These are phyloP conservation scores for Nephrocerus scutellatus DNA, from an alignment of 2,888 invertebrate species.

Conservation along the genomic window DNA sequence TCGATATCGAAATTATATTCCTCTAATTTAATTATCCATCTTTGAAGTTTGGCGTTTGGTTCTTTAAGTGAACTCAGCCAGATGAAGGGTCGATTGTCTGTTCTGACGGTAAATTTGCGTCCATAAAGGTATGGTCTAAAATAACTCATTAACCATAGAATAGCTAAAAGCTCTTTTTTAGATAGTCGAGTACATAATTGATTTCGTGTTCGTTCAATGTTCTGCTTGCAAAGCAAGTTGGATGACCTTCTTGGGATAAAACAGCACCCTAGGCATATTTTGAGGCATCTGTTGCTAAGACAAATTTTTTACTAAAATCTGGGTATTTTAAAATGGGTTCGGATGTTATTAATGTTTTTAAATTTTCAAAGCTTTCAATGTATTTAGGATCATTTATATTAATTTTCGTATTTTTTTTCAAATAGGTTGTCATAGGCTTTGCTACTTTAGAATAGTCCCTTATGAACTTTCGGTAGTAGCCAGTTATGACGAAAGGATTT, in stretches of 20 bases:
- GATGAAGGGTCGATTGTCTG: slow-evolving; percentile 11
- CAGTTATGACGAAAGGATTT: too few relatives aligned
- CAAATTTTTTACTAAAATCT: slow-evolving; percentile 8
- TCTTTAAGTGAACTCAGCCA: slow-evolving; percentile 12
- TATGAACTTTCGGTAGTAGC: too few relatives aligned
- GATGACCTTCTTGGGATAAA: slow-evolving; percentile 4
- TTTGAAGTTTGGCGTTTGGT: slow-evolving; percentile 8
- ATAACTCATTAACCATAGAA: slow-evolving; percentile 9
- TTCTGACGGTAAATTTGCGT: slow-evolving; percentile 9
- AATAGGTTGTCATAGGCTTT: too few relatives aligned
- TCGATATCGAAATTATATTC: too few relatives aligned
- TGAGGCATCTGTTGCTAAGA: slow-evolving; percentile 4
- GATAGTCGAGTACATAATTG: slow-evolving; percentile 8
- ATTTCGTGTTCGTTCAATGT: slow-evolving; percentile 12
- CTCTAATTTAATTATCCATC: too few relatives aligned
- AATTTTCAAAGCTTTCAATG: too few relatives aligned
- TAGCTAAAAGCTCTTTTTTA: slow-evolving; percentile 13
- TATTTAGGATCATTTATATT: too few relatives aligned
- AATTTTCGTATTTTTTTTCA: too few relatives aligned
- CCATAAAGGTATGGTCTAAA: slow-evolving; percentile 13
- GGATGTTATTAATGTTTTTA: too few relatives aligned
- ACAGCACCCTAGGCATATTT: slow-evolving; percentile 4
- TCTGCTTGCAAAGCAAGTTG: slow-evolving; percentile 7
- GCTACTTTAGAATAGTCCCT: too few relatives aligned
- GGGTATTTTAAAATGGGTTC: too few relatives aligned